Evolutionary conservation across 1,140 invertebrate genomes (phyloP), one percentile per base, ranked within the genome.

Genomic region (Eupristina koningsbergeri): DNA sequence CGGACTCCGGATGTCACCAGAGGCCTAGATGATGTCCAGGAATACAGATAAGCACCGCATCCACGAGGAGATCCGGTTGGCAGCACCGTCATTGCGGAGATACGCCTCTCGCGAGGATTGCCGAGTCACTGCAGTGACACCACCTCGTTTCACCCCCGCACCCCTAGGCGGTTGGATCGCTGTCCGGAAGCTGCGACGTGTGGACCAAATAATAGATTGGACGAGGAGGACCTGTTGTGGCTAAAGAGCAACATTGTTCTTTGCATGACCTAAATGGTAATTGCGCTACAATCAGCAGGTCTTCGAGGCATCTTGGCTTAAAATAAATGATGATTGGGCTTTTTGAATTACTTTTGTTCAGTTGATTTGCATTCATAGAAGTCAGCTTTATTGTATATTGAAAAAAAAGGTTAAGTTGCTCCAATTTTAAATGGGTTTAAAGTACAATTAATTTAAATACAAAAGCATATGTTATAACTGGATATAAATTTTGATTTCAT

Each of bases 91-190:
- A 6, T 41, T 71, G 67, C 67, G 11, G 67, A 71, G 36, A 41
- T 5, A 41, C 6, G 22, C 22, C 67, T 71, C 67, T 71, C 67
- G 36, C 6, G 67, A 41, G 67, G 36, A 71, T 71, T 71, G 67
- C 39, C 36, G 67, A 71, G 67, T 71, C 67, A 71, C 67, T 71
- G 67, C 67, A 71, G 67, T 71, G 64, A 19, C 64, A 5, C 17
- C 31, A 15, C 29, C 36, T 41, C 36, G 36, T 39, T 5, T 0
- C 13, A 41, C 34, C 9, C 9, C 67, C 26, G 11, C 22, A 22
- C 22, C n/a, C n/a, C n/a, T n/a, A n/a, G 41, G 19, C 34, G 6
- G 64, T 15, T 67, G 36, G n/a, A n/a, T 36, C 67, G 31, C 64
- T 67, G 36, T n/a, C 36, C 11, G 8, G 26, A 13, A 17, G 67